phyloP scores from a whole-genome alignment of 2,797 vertebrate species.

The Myotis myotis region DNA sequence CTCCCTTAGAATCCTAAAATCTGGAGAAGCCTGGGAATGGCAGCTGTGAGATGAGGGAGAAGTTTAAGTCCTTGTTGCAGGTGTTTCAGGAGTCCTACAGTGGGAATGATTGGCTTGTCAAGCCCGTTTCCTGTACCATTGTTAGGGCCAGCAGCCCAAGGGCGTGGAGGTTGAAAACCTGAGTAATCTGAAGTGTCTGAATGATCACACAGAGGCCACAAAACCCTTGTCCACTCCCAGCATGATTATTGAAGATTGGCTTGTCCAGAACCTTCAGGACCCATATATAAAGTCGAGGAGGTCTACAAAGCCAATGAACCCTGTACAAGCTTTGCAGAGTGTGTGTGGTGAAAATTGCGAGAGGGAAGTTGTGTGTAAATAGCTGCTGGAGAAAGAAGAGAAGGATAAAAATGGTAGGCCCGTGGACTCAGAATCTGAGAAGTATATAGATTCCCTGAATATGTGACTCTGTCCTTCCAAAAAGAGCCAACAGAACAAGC shows the following conservation, averaged over 20 bases:
- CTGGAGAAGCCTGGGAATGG: constrained; percentile 48
- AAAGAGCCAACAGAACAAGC: constrained; percentile 43
- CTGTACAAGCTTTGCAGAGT: constrained; percentile 89
- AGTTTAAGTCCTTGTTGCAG: constrained; percentile 85
- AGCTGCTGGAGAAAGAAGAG: constrained; percentile 92
- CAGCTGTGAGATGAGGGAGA: constrained; percentile 74
- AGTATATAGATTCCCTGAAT: constrained; percentile 83
- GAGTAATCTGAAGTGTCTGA: constrained; percentile 93
- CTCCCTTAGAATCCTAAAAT: constrained; percentile 68
- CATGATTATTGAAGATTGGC: constrained; percentile 75
- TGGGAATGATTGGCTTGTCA: constrained; percentile 90
- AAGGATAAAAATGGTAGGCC: constrained; percentile 93
- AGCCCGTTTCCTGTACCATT: constrained; percentile 87
- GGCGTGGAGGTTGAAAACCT: constrained; percentile 96
- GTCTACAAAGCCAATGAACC: constrained; percentile 92
- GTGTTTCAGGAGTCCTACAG: constrained; percentile 88
- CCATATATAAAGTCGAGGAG: constrained; percentile 83
- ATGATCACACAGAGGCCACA: constrained; percentile 85
- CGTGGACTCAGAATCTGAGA: constrained; percentile 80
- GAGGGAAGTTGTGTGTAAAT: constrained; percentile 88
- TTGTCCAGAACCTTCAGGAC: constrained; percentile 76
- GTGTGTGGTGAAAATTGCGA: constrained; percentile 93
- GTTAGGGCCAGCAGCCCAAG: constrained; percentile 84
- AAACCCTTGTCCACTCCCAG: constrained; percentile 72
- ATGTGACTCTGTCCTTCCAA: constrained; percentile 89